Conservation (phyloP, 2,888 invertebrate species). For the Cantharis rustica region DNA sequence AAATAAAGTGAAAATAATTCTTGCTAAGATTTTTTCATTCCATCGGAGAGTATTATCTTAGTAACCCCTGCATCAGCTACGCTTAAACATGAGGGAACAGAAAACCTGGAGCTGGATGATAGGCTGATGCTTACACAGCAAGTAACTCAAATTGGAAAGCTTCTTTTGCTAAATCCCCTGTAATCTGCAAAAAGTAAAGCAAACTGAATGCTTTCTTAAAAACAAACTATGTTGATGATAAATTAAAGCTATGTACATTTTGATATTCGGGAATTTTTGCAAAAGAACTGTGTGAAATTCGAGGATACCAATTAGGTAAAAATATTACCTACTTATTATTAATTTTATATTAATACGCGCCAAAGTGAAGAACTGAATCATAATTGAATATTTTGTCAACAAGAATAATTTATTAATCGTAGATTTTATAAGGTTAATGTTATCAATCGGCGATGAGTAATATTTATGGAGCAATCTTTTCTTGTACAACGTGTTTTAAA, state of each 20-base stretch:
- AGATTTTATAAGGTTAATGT: background rate
- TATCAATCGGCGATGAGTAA: background rate
- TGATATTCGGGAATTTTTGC: background rate
- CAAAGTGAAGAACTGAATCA: background rate
- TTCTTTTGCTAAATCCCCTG: background rate
- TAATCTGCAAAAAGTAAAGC: background rate
- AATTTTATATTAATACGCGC: too few relatives aligned
- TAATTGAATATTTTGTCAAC: background rate
- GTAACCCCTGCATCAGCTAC: background rate
- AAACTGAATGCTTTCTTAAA: background rate
- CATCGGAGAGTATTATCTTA: background rate
- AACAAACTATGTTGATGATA: background rate
- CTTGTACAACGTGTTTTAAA: background rate
- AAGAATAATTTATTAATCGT: background rate
- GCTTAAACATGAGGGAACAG: background rate
- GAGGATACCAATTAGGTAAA: background rate
- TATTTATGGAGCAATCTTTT: background rate
- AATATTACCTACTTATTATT: background rate
- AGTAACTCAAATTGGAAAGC: background rate
- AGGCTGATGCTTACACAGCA: background rate
- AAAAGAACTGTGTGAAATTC: too few relatives aligned
- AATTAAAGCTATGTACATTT: background rate
- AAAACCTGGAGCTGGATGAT: background rate
- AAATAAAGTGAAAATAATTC: background rate
- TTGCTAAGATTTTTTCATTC: background rate